Evolutionary conservation across 2,113 vertebrate species (phyloP), one percentile per base, ranked within the genome.

Genomic region (Hippolais icterina): DNA sequence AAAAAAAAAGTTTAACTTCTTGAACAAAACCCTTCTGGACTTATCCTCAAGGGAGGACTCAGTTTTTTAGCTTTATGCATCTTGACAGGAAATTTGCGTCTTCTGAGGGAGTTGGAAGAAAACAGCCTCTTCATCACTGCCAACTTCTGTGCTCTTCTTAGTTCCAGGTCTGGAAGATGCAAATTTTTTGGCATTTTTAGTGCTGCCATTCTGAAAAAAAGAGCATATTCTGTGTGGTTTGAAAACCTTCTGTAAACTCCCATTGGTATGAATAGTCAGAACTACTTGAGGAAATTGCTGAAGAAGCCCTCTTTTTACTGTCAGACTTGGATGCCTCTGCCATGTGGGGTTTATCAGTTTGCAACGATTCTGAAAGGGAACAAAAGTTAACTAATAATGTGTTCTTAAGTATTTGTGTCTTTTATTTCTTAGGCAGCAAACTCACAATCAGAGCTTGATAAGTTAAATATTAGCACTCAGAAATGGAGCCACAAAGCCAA

Each of bases 401-500:
- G 10, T 35, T 50, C 39, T 65, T 79, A 24, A 61, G 19, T 29
- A 60, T 33, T 79, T 85, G 12, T 12, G 5, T 11, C 10, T 91
- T 82, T 77, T 66, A 44, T 80, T 89, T 93, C 25, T 29, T 83
- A 63, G 87, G 44, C 41, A 72, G 8, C 37, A 76, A 87, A 49
- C 39, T 76, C 44, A 13, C 24, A 46, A 56, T 66, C 31, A 60
- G 47, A 50, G 57, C 41, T 42, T 82, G 71, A 28, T 83, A 88
- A 94, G 83, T 93, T 80, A 90, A 92, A 76, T 80, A 83, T 74
- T 80, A 92, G 31, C 63, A 35, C 42, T 94, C 35, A 63, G 66
- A 87, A 93, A 23, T 70, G 42, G 71, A 93, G 54, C 64, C 66
- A 74, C 39, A 80, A 83, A 91, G 44, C 24, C 63, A 63, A 4